Conservation (phyloP, 2,797 vertebrate genomes). For the Sebastolobus alascanus region DNA sequence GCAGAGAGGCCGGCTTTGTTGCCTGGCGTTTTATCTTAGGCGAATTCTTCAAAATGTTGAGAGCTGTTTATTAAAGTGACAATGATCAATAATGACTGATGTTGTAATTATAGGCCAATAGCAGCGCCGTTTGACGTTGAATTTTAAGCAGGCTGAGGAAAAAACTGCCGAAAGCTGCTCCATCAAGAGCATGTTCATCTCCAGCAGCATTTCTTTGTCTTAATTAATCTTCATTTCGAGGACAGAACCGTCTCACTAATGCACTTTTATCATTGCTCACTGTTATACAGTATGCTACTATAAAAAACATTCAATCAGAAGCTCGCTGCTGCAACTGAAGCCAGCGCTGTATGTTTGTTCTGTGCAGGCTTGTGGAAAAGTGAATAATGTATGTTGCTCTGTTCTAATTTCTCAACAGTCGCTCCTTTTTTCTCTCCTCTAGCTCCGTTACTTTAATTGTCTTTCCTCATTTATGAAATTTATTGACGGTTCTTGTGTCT, state of each 20-base stretch:
- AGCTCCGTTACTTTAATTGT: conserved; percentile 24
- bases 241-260: conserved; percentile 66
- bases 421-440: background rate
- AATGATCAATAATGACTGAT: conserved; percentile 86
- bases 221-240: conserved; percentile 78
- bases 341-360: conserved; percentile 46
- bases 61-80: conserved; percentile 82
- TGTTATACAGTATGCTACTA: conserved; percentile 23
- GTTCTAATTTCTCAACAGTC: conserved; percentile 53
- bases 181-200: conserved; percentile 63
- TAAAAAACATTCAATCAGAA: conserved; percentile 13
- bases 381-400: conserved; percentile 66
- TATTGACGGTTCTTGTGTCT: conserved; percentile 20
- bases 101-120: conserved; percentile 79
- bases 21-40: conserved; percentile 59
- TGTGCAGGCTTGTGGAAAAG: conserved; percentile 33
- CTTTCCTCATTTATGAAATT: conserved; percentile 35
- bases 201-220: conserved; percentile 57
- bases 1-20: conserved; percentile 50
- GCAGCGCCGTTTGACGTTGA: conserved; percentile 65
- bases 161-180: conserved; percentile 59
- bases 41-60: conserved; percentile 75
- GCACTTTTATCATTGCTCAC: conserved; percentile 72
- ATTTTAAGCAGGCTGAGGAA: conserved; percentile 69
- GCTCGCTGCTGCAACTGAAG: conserved; percentile 55